Percentiles rank a stretch among this genome's conserved stretches.
phyloP scores from a whole-genome alignment of 2,797 vertebrate genomes.

The Cetoscarus ocellatus region DNA sequence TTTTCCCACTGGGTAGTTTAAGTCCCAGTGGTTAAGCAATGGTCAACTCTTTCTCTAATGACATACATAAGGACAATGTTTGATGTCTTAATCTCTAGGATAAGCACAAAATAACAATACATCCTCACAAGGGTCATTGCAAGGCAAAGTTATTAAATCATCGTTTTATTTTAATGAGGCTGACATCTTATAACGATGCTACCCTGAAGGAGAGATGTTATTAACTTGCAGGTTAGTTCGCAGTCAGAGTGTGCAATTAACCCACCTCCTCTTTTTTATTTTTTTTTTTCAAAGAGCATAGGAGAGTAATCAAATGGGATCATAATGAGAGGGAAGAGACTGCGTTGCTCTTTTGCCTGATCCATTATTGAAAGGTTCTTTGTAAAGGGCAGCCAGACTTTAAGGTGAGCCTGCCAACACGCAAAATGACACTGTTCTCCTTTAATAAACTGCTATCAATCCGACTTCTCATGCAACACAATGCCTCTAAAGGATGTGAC shows the following conservation, averaged over 20 bases:
- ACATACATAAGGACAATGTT: constrained; percentile 26
- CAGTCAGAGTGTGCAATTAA: constrained; percentile 76
- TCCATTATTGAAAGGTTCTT: constrained; percentile 68
- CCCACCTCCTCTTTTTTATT: constrained; percentile 42
- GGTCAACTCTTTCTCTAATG: constrained; percentile 13
- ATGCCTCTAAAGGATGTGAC: constrained; percentile 44
- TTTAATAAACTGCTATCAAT: constrained; percentile 48
- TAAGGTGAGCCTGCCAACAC: constrained; percentile 58
- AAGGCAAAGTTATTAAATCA: constrained; percentile 80
- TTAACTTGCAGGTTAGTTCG: constrained; percentile 82
- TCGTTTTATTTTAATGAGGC: constrained; percentile 81
- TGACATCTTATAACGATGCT: constrained; percentile 77
- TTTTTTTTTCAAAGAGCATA: constrained; percentile 59
- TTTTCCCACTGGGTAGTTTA: not conserved
- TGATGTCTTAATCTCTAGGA: constrained; percentile 56
- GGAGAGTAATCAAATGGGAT: constrained; percentile 67
- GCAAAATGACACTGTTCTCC: constrained; percentile 57
- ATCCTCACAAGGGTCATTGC: constrained; percentile 69
- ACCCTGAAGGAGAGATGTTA: constrained; percentile 80
- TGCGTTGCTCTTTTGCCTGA: constrained; percentile 52
- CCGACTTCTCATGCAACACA: constrained; percentile 39
- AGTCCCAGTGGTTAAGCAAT: not conserved
- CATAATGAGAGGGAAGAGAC: constrained; percentile 71
- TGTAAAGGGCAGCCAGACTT: constrained; percentile 61
- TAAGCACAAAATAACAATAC: constrained; percentile 51